Conservation (phyloP, 2,797 vertebrate genomes). For the Florisuga fusca region DNA sequence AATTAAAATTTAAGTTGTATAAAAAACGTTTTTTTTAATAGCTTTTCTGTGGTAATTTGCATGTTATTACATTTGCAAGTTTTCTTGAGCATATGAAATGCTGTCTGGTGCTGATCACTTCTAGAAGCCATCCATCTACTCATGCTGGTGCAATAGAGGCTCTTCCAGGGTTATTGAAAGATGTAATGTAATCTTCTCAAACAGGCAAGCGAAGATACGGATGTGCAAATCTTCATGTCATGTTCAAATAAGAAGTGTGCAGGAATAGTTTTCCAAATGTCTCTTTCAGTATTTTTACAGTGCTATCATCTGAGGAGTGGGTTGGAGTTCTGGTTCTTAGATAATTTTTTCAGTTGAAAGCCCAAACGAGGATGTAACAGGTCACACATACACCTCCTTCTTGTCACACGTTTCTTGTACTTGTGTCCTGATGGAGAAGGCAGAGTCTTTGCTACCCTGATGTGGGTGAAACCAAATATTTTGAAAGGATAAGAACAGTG, state of each 20-base stretch:
- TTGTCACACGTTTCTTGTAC: background rate
- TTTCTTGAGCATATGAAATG: background rate
- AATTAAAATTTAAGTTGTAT: background rate
- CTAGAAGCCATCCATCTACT: background rate
- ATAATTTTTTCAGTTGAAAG: background rate
- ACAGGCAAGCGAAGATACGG: background rate
- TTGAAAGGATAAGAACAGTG: background rate
- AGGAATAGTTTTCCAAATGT: background rate
- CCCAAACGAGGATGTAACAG: background rate
- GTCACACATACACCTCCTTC: slow-evolving; percentile 6
- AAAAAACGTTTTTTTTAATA: background rate
- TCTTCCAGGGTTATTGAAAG: background rate
- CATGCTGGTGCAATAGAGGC: background rate
- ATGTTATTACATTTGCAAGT: background rate
- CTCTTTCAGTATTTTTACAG: slow-evolving; percentile 9
- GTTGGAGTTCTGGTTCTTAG: background rate
- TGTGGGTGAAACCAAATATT: background rate
- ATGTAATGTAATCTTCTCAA: background rate
- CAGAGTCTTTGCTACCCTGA: background rate
- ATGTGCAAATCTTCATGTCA: background rate
- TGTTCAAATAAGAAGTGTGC: background rate
- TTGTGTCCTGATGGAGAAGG: background rate
- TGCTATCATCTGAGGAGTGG: background rate
- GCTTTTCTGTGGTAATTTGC: background rate
- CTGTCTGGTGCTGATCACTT: background rate